Evolutionary conservation across 2,113 vertebrate genomes (phyloP).

Genomic region (Archocentrus centrarchus): DNA sequence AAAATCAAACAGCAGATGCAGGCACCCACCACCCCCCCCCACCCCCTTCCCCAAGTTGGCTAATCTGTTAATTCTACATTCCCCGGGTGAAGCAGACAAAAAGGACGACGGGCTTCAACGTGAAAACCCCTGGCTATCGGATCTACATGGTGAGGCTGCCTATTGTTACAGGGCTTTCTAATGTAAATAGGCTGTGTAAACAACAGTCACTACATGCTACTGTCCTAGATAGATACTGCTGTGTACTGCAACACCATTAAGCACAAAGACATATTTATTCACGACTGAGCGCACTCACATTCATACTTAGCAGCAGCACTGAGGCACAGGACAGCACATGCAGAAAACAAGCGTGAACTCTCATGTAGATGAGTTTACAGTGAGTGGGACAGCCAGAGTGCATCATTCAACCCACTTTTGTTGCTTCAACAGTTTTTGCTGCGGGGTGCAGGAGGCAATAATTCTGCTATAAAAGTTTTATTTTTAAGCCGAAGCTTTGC

Average conservation of each 20-base stretch:
- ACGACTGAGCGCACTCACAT: constrained; percentile 40
- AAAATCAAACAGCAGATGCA: constrained; percentile 64
- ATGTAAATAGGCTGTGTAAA: constrained; percentile 72
- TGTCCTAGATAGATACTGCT: constrained; percentile 66
- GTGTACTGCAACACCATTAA: constrained; percentile 40
- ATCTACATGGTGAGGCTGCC: constrained; percentile 49
- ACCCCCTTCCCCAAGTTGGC: constrained; percentile 22
- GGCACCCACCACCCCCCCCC: neutral
- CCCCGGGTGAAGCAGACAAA: constrained; percentile 67
- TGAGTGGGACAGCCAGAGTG: neutral
- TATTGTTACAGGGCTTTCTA: constrained; percentile 67
- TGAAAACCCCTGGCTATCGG: constrained; percentile 47
- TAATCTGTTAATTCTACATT: constrained; percentile 78
- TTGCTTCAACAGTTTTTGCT: neutral
- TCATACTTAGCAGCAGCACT: constrained; percentile 22
- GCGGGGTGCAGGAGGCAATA: neutral
- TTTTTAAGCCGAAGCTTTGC: neutral
- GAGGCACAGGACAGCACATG: constrained; percentile 3
- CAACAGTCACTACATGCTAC: constrained; percentile 64
- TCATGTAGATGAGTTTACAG: constrained; percentile 8
- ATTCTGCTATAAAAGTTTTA: neutral
- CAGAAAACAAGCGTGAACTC: constrained; percentile 21
- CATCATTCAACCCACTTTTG: neutral
- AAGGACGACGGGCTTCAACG: constrained; percentile 48
- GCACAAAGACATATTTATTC: constrained; percentile 62